Evolutionary conservation across 2,888 invertebrate genomes (phyloP), one percentile per base, ranked within the genome.

Genomic region (Tenthredo notha): DNA sequence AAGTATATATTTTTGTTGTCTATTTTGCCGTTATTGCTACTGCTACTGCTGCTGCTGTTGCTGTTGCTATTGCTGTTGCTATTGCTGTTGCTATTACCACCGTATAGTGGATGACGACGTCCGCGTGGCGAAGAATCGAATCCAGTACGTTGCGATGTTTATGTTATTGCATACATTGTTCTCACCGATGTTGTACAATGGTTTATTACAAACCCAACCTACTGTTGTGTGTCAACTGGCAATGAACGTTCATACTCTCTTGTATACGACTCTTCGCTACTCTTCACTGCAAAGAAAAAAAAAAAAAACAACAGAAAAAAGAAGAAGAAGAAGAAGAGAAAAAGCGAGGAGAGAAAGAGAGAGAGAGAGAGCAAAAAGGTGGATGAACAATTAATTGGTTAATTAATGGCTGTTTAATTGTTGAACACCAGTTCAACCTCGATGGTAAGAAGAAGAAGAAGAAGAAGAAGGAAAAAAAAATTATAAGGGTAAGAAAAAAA

Each of bases 371-470:
- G 43, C 18, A 47, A 82, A 67, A 82, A 65, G 67, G n/a, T 43
- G 37, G 9, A 3, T 4, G 6, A 80, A 78, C 86, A 85, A 87
- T 89, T 86, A 80, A 89, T 88, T 80, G 87, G 83, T 47, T 86
- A 86, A 87, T 87, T 86, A 85, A 88, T 87, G 75, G 84, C 85
- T 65, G 37, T 61, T 77, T 84, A 84, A 84, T 84, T 74, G 84
- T 50, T 18, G 77, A 40, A 82, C 61, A 58, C 54, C 40, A 29
- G 58, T 58, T 9, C 6, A 61, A 10, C 33, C 10, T 58, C n/a
- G 37, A 50, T 15, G 3, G 25, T 9, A 25, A 21, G 21, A 37
- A 1, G 4, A 7, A n/a, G n/a, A n/a, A n/a, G n/a, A n/a, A n/a
- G n/a, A n/a, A n/a, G n/a, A n/a, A n/a, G n/a, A n/a, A n/a, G n/a